phyloP scores from a whole-genome alignment of 2,797 vertebrate genomes.

The Danio albolineatus region DNA sequence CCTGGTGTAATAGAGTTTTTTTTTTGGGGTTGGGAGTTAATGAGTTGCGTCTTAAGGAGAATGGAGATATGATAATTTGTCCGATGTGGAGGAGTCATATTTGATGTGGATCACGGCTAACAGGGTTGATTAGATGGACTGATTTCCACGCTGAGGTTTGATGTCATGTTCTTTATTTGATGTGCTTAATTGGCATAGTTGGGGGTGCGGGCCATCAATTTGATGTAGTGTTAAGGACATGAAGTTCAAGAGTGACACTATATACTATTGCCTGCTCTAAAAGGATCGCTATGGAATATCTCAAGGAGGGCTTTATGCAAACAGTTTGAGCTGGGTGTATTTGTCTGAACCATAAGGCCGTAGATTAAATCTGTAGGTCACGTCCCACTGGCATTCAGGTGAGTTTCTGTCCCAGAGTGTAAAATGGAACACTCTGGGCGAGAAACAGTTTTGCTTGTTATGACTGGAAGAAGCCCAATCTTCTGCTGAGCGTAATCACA shows the following conservation, averaged over 20 bases:
- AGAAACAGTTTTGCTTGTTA: slow-evolving; percentile 74
- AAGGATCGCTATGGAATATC: not conserved
- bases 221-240: slow-evolving; percentile 37
- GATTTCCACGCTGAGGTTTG: slow-evolving; percentile 56
- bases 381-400: slow-evolving; percentile 23
- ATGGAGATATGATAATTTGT: slow-evolving; percentile 63
- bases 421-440: slow-evolving; percentile 58
- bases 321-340: slow-evolving; percentile 57
- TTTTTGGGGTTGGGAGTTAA: slow-evolving; percentile 60
- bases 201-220: slow-evolving; percentile 46
- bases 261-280: slow-evolving; percentile 27
- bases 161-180: slow-evolving; percentile 57
- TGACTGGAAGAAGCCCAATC: slow-evolving; percentile 31
- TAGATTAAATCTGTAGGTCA: slow-evolving; percentile 39
- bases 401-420: slow-evolving; percentile 68
- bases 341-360: slow-evolving; percentile 21
- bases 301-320: slow-evolving; percentile 62
- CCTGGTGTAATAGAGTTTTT: slow-evolving; percentile 53
- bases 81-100: slow-evolving; percentile 52
- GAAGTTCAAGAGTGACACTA: slow-evolving; percentile 43
- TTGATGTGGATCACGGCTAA: slow-evolving; percentile 63
- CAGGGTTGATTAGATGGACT: slow-evolving; percentile 55
- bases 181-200: slow-evolving; percentile 56
- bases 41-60: slow-evolving; percentile 61
- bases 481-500: slow-evolving; percentile 2